Conservation (phyloP, 2,888 invertebrate genomes). For the Xestoiulus laeticollis region DNA sequence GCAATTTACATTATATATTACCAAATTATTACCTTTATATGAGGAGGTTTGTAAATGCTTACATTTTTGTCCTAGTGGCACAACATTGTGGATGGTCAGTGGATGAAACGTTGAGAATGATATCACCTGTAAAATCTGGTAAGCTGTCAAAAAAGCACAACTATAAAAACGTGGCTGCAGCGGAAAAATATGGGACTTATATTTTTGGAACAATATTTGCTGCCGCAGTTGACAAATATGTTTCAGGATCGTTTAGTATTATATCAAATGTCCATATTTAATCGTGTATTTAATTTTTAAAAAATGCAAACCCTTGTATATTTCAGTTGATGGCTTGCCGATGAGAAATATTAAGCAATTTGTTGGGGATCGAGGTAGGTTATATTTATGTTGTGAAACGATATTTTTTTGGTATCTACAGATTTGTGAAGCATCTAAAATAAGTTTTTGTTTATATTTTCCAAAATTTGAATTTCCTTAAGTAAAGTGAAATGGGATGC, state of each 20-base stretch:
- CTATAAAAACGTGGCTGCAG: not conserved
- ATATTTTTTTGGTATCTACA: not conserved
- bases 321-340: constrained; percentile 60
- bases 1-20: not conserved
- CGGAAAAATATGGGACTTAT: too few species aligned
- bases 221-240: too few species aligned
- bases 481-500: too few species aligned
- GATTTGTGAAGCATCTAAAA: not conserved
- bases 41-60: not conserved
- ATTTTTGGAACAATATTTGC: not conserved
- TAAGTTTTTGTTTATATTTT: not conserved
- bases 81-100: constrained; percentile 78
- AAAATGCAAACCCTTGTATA: constrained; percentile 64
- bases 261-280: too few species aligned
- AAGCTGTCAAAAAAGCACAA: not conserved
- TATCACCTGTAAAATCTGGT: constrained; percentile 76
- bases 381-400: not conserved
- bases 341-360: constrained; percentile 51
- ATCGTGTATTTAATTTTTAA: constrained; percentile 61
- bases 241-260: too few species aligned
- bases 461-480: too few species aligned
- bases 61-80: constrained; percentile 59
- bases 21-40: not conserved
- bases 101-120: constrained; percentile 74
- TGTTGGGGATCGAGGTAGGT: constrained; percentile 5